Percentiles rank a stretch among this genome's conserved stretches.
These are phyloP conservation scores for Porites evermanni DNA, from an alignment of 92 coral and sea anemone species.

Conservation along the genomic window DNA sequence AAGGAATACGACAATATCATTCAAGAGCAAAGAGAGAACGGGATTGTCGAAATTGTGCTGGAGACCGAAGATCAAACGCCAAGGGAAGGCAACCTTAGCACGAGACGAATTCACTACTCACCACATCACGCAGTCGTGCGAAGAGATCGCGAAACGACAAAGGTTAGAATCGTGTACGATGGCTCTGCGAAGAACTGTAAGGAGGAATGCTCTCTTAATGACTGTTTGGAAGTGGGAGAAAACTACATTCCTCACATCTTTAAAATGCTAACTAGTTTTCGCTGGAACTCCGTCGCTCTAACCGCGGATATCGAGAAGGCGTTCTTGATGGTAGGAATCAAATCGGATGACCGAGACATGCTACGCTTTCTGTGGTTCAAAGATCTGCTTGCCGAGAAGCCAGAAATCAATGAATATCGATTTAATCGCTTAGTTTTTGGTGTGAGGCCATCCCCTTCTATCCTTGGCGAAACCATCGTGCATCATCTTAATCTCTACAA, in stretches of 20 bases:
- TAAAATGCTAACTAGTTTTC: not conserved
- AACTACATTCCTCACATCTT: conserved; percentile 5
- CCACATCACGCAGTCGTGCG: conserved; percentile 35
- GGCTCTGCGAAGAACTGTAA: no score
- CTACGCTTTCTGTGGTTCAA: conserved; percentile 15
- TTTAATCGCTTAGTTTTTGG: not conserved
- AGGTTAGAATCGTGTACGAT: no score
- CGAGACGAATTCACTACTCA: conserved; percentile 22
- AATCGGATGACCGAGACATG: conserved; percentile 30
- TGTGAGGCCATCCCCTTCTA: not conserved
- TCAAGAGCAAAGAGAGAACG: not conserved
- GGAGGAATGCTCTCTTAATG: not conserved
- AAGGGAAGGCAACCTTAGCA: not conserved
- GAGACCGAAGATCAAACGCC: not conserved
- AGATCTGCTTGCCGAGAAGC: not conserved
- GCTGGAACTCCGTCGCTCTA: conserved; percentile 9
- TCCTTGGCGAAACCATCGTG: not conserved
- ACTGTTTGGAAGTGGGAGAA: conserved; percentile 12
- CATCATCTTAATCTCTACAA: not conserved
- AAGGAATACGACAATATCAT: conserved; percentile 29
- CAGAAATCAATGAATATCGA: not conserved
- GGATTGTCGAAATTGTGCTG: not conserved
- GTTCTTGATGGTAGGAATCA: conserved; percentile 27
- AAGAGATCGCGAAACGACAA: not conserved
- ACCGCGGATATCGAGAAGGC: conserved; percentile 39